Conservation (phyloP, 2,888 invertebrate species). For the Sisyra terminalis region DNA sequence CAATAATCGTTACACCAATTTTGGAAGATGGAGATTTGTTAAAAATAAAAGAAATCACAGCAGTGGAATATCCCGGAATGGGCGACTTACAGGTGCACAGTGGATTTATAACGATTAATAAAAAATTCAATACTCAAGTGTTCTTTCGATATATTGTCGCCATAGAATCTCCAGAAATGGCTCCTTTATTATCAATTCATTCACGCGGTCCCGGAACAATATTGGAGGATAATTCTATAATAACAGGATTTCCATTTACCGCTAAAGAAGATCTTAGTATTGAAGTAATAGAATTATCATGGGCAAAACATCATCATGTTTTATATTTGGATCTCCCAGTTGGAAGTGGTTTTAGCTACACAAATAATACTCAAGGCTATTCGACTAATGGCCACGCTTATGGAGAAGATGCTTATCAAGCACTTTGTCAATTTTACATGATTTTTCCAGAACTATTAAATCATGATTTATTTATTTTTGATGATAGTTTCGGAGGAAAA, state of each 20-base stretch:
- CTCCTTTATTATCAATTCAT: conserved; percentile 66
- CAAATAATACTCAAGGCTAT: conserved; percentile 57
- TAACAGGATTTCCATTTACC: conserved; percentile 58
- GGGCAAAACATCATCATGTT: too few relatives aligned
- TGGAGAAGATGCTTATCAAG: conserved; percentile 60
- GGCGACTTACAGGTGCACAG: background rate
- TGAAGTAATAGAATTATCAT: conserved; percentile 51
- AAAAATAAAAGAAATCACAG: background rate
- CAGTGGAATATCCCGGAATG: background rate
- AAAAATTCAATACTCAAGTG: conserved; percentile 57
- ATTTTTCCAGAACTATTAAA: conserved; percentile 59
- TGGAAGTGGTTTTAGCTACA: conserved; percentile 85
- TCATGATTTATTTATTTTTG: too few relatives aligned
- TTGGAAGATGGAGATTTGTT: background rate
- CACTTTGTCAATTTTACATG: conserved; percentile 65
- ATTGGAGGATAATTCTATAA: too few relatives aligned
- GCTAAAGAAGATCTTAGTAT: conserved; percentile 28
- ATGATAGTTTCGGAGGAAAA: conserved; percentile 80
- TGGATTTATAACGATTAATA: conserved; percentile 54
- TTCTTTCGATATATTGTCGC: conserved; percentile 91
- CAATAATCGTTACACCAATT: conserved; percentile 1
- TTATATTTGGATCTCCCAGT: conserved; percentile 90
- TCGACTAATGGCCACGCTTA: conserved; percentile 64
- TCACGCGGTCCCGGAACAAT: conserved; percentile 77
- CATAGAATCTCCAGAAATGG: too few relatives aligned